These are phyloP conservation scores for Merluccius polli DNA, from an alignment of 2,797 vertebrate species.

Conservation along the genomic window DNA sequence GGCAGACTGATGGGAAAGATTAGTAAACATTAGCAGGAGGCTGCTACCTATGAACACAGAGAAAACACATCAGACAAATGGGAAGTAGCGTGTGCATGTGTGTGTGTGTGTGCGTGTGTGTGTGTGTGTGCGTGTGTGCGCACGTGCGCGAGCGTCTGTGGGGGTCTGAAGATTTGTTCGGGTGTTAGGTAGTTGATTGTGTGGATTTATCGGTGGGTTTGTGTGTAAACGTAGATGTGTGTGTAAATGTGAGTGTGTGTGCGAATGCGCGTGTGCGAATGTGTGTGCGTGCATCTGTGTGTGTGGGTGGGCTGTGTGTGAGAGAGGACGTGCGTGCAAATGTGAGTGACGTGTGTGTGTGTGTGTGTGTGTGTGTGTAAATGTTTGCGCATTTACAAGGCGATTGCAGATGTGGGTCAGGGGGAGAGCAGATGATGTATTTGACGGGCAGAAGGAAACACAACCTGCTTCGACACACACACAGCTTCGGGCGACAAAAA, in stretches of 20 bases:
- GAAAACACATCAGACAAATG: slow-evolving; percentile 37
- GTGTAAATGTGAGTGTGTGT: not conserved
- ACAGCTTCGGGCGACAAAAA: slow-evolving; percentile 14
- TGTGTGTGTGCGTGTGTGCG: too few species aligned
- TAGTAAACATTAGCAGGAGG: slow-evolving; percentile 51
- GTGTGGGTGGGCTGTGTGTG: not conserved
- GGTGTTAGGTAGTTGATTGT: not conserved
- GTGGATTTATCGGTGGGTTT: not conserved
- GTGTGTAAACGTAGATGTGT: too few species aligned
- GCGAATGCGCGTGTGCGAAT: not conserved
- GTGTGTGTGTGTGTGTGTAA: not conserved
- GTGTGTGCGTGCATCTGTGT: not conserved
- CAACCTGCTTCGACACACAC: slow-evolving; percentile 32
- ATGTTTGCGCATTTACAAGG: slow-evolving; percentile 24
- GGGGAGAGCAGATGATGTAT: slow-evolving; percentile 42
- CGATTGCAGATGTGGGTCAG: slow-evolving; percentile 40
- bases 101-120: slow-evolving; percentile 8
- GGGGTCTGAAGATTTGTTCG: too few species aligned
- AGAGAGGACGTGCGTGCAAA: not conserved
- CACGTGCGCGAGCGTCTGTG: too few species aligned
- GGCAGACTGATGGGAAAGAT: slow-evolving; percentile 46
- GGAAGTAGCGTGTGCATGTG: slow-evolving; percentile 21
- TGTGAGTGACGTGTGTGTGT: not conserved
- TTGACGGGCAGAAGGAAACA: slow-evolving; percentile 36
- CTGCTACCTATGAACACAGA: slow-evolving; percentile 46